phyloP scores from a whole-genome alignment of 2,797 vertebrate genomes.

The Eurystomus glaucurus region DNA sequence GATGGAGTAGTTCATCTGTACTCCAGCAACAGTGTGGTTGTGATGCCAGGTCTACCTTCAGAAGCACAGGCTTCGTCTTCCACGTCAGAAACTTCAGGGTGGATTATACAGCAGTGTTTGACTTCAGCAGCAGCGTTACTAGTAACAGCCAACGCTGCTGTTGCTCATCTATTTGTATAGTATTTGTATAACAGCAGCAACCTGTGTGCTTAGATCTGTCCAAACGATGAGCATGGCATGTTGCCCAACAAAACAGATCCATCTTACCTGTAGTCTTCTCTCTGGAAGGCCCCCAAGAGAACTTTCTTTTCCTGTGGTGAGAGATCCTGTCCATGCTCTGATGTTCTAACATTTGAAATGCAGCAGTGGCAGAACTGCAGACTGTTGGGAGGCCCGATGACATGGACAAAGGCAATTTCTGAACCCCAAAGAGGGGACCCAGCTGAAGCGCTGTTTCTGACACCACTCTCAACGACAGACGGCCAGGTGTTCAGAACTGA shows the following conservation, averaged over 20 bases:
- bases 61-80: neutral
- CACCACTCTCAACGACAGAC: constrained; percentile 40
- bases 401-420: constrained; percentile 61
- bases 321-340: neutral
- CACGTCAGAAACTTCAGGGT: neutral
- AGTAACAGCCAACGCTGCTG: neutral
- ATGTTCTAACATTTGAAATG: constrained; percentile 59
- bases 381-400: constrained; percentile 45
- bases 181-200: neutral
- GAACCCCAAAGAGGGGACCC: constrained; percentile 25
- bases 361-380: constrained; percentile 62
- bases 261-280: neutral
- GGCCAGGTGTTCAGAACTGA: constrained; percentile 44
- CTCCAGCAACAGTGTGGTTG: neutral
- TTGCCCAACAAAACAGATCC: neutral
- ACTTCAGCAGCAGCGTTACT: neutral
- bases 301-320: neutral
- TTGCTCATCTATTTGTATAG: neutral
- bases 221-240: neutral
- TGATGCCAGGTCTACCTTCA: neutral
- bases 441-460: constrained; percentile 66
- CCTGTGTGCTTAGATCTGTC: neutral
- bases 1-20: neutral
- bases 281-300: neutral
- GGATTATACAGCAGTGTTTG: accelerated